Base-by-base conservation (phyloP, 1,140 invertebrate species). In the Leucophenga varia region DNA sequence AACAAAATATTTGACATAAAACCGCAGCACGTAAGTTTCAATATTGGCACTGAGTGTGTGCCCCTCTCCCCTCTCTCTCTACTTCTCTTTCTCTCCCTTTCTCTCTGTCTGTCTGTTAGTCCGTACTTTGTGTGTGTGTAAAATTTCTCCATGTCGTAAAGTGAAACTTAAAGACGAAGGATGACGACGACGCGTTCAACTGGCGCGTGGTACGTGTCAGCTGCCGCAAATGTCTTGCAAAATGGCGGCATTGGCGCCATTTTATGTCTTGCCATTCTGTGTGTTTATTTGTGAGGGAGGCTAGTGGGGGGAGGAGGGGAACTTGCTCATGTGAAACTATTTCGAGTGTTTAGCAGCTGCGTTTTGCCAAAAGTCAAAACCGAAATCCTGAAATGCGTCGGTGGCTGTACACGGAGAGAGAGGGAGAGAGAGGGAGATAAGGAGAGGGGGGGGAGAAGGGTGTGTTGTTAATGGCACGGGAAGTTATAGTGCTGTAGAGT, bases 1-100 rank as follows among this genome's bases (percentile, higher is more conserved):
- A 45, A 38, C 42, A 36, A 59, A 63, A 63, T 63, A 64, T 64
- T 63, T 63, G 56, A 63, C 60, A 59, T 59, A 53, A 53, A 61
- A 48, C 47, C 56, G 44, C 47, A 47, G 51, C 56, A 50, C 42
- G 46, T 46, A 59, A 64, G 58, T 61, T 61, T 61, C 45, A 51
- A 56, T 64, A 64, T 64, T 59, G 59, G 39, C 52, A 47, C 52
- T 57, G 36, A 31, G n/a, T 34, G 40, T 52, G 41, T 20, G 49
- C 30, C n/a, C n/a, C n/a, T n/a, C n/a, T n/a, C n/a, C n/a, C n/a
- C n/a, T n/a, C n/a, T n/a, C n/a, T n/a, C n/a, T n/a, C n/a, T n/a
- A n/a, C n/a, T n/a, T n/a, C n/a, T n/a, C n/a, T n/a, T n/a, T n/a
- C n/a, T n/a, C n/a, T n/a, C n/a, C n/a, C n/a, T 30, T 52, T 39